Conservation (phyloP, 2,113 vertebrate species). For the Xenopus borealis region DNA sequence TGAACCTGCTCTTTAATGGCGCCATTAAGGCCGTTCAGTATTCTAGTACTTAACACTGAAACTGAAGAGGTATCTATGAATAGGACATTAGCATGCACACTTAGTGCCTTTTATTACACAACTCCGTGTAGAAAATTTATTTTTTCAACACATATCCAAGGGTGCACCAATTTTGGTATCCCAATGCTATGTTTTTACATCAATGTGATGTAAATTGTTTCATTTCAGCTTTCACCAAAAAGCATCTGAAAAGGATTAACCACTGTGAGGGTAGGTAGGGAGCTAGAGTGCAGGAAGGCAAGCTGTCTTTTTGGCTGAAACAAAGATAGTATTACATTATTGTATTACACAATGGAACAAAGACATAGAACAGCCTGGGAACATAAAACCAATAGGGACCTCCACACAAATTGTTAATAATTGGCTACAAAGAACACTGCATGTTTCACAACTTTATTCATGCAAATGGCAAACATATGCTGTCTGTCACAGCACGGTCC, state of each 20-base stretch:
- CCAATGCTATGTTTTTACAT: too few species aligned
- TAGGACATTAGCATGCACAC: too few species aligned
- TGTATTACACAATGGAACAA: neutral
- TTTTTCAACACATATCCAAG: neutral
- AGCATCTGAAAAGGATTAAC: slow-evolving; percentile 35
- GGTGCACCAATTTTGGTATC: neutral
- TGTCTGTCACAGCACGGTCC: neutral
- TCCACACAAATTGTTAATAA: neutral
- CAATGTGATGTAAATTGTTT: slow-evolving; percentile 6
- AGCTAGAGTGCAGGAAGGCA: neutral
- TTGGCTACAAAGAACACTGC: neutral
- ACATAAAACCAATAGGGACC: neutral
- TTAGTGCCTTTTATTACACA: too few species aligned
- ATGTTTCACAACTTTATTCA: neutral
- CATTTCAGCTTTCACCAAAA: neutral
- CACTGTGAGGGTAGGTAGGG: slow-evolving; percentile 12
- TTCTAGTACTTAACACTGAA: too few species aligned
- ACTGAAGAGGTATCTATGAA: too few species aligned
- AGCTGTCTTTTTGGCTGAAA: slow-evolving; percentile 18
- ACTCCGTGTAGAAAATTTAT: neutral
- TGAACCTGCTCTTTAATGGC: too few species aligned
- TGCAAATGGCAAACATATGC: slow-evolving; percentile 10
- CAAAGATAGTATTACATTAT: neutral
- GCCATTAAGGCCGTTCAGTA: too few species aligned
- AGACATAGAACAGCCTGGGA: neutral